Evolutionary conservation across 2,113 vertebrate genomes (phyloP), one percentile per base, ranked within the genome.

Genomic region (Genyomyrus donnyi): DNA sequence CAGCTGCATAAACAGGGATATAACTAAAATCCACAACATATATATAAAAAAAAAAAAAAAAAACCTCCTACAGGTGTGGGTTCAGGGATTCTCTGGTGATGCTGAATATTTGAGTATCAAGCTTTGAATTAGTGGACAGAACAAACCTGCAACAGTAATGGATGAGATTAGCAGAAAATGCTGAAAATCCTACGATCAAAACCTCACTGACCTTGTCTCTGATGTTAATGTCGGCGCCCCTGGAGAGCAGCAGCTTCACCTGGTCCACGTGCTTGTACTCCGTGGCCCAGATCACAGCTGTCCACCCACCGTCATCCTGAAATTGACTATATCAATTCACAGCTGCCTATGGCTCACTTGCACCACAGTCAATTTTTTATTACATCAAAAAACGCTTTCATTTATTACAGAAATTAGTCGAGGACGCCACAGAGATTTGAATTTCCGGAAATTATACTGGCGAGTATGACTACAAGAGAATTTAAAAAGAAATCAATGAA

Each of bases 261-360:
- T 99, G 96, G 87, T 99, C 97, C 0, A 97, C 95, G 0, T 99
- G 98, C 90, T 98, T 99, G 95, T 99, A 99, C 90, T 99, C 98
- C 0, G 98, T 99, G 35, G 98, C 98, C 98, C 98, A 99, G 90
- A 99, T 99, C 97, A 99, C 98, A 0, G 98, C 97, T 0, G 98
- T 99, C 98, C 98, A 99, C 83, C 98, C 98, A 0, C 98, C 98
- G 0, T 99, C 98, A 0, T 99, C 98, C 98, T 99, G 91, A 77
- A 85, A 85, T 39, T 31, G 42, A 52, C 35, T 7, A 90, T 35
- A 52, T 62, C 83, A 39, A 46, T 48, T 42, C 83, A 85, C 74
- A 80, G 74, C 35, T 42, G 17, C 5, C 74, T 80, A 80, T 74
- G 66, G 66, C 66, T 74, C 66, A 35, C 24, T 62, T 62, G 56